Base-by-base conservation (phyloP, 2,888 invertebrate species). In the Glyphotaelius pellucidus region DNA sequence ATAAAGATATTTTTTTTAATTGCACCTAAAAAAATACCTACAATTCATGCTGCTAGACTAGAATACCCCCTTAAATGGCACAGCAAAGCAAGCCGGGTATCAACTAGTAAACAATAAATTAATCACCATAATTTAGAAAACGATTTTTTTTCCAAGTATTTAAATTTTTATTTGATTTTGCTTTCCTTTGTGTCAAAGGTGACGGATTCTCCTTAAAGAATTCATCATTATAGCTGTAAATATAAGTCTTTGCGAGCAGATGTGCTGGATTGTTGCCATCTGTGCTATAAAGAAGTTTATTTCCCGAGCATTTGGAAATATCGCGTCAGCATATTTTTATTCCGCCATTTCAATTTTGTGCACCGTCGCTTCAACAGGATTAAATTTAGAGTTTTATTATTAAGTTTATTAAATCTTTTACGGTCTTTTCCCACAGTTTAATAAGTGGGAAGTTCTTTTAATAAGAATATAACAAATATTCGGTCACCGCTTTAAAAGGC, bases 321-420 rank as follows among this genome's bases (percentile, higher is more conserved):
- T n/a, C 67, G 67, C 67, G 67, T 67, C 67, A 67, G 67, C 67
- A 67, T 67, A 67, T 67, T 67, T 67, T 67, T n/a, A 67, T 67
- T 67, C 25, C 67, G 67, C 25, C 67, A 67, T 67, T n/a, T 67
- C 67, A 67, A 67, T 67, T 67, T n/a, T 67, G 67, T 67, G 67
- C 67, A 67, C 67, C 67, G 67, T n/a, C 67, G 67, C 67, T 67
- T 67, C 67, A 25, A 67, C 25, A 25, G 67, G 67, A 67, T 67
- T 67, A 67, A 25, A 67, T 67, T 67, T 67, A 25, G 67, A 67
- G 25, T 67, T 67, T 67, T n/a, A 67, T 67, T 67, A 67, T 67
- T n/a, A 67, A 25, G 67, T 67, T 67, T 67, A 67, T 67, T 67
- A 67, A 19, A 25, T 67, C 15, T 67, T 67, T 67, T 25, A 67